Conservation (phyloP, 1,140 invertebrate species). For the Nasonia giraulti region DNA sequence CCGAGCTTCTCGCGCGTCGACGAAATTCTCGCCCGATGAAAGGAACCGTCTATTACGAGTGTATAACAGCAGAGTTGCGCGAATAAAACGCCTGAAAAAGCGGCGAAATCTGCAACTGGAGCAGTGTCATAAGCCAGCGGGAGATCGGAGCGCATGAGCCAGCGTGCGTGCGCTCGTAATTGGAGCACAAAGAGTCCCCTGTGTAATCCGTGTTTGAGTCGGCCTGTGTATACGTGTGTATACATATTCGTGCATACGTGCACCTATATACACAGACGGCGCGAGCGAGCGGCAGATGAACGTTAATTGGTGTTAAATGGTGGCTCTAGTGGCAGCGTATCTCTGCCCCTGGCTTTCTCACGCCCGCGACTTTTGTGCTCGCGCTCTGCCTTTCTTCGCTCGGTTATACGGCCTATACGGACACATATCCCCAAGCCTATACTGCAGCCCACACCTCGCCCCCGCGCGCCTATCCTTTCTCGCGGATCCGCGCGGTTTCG, state of each 20-base stretch:
- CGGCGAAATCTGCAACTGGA: not conserved
- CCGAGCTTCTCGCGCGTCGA: not conserved
- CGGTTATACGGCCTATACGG: not conserved
- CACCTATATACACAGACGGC: constrained; percentile 55
- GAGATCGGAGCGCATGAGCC: not conserved
- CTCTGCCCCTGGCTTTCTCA: constrained; percentile 63
- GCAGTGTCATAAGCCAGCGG: not conserved
- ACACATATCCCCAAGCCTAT: not conserved
- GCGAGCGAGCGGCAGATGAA: constrained; percentile 60
- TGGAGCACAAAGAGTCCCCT: constrained; percentile 45
- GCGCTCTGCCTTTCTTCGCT: constrained; percentile 17
- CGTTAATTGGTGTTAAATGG: constrained; percentile 71
- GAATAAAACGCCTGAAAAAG: constrained; percentile 4
- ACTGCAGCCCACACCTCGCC: not conserved
- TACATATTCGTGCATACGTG: constrained; percentile 30
- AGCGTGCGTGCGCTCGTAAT: constrained; percentile 27
- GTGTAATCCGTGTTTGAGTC: constrained; percentile 43
- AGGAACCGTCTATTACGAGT: not conserved
- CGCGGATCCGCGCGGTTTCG: constrained; percentile 1
- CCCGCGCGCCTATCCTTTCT: not conserved
- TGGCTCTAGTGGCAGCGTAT: constrained; percentile 46
- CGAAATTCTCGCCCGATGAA: not conserved
- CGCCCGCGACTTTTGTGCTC: constrained; percentile 62
- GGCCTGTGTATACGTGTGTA: not conserved
- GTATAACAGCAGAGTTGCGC: not conserved